Conservation (phyloP, 2,797 vertebrate species). For the Nasua narica region DNA sequence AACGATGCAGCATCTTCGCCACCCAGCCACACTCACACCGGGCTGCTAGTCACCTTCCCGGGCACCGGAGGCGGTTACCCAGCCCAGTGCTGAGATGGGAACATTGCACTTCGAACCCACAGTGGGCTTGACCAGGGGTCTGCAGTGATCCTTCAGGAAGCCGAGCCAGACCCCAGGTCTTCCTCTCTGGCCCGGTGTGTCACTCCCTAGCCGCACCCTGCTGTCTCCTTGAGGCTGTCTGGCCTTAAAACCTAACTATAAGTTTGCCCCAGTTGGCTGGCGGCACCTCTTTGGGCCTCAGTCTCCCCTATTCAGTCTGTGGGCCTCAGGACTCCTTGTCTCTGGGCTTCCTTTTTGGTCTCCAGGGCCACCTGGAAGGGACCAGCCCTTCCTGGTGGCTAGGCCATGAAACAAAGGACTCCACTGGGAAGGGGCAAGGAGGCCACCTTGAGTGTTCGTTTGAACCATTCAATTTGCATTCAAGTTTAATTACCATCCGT, state of each 20-base stretch:
- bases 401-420: neutral
- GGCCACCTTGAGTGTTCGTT: constrained; percentile 24
- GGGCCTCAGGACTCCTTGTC: neutral
- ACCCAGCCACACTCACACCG: too few relatives aligned
- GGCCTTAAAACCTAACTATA: neutral
- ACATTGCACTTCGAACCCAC: neutral
- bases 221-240: neutral
- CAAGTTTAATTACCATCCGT: constrained; percentile 34
- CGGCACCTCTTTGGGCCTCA: neutral
- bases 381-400: neutral
- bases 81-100: neutral
- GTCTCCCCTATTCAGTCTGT: rapidly evolving
- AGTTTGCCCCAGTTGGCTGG: neutral
- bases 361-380: neutral
- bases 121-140: neutral
- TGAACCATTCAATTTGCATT: constrained; percentile 58
- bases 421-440: neutral
- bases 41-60: neutral
- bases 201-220: neutral
- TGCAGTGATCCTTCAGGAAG: neutral
- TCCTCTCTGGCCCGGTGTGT: neutral
- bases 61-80: neutral
- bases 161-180: neutral
- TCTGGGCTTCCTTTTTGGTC: neutral
- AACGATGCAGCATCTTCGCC: neutral